Percentiles rank a stretch among this genome's conserved stretches.
These are phyloP conservation scores for Solenopsis fugax DNA, from an alignment of 1,140 invertebrate genomes.

Conservation along the genomic window DNA sequence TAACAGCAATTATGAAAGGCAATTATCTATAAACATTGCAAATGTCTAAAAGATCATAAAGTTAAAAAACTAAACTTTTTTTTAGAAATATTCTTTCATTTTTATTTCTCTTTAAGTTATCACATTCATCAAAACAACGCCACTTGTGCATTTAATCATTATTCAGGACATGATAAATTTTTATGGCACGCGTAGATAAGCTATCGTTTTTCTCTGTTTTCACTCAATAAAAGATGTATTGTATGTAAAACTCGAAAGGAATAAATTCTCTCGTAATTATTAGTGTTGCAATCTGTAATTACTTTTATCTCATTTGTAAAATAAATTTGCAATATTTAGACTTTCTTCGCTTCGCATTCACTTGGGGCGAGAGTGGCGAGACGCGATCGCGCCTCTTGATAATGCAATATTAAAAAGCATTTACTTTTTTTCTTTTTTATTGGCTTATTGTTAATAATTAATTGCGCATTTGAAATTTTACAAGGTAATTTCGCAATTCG, in stretches of 20 bases:
- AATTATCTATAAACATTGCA: slow-evolving; percentile 22
- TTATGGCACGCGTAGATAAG: not conserved
- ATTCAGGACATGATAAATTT: not conserved
- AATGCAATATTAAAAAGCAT: not conserved
- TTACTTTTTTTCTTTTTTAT: not conserved
- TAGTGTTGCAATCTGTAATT: slow-evolving; percentile 56
- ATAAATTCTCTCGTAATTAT: slow-evolving; percentile 28
- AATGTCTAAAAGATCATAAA: slow-evolving; percentile 18
- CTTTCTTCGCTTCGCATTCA: too few relatives aligned
- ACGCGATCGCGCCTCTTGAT: too few relatives aligned
- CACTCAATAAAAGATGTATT: not conserved
- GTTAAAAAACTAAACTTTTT: not conserved
- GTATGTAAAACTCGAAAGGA: not conserved
- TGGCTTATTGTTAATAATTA: too few relatives aligned
- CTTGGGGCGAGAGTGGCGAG: too few relatives aligned
- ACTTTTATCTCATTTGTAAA: slow-evolving; percentile 49
- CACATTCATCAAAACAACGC: slow-evolving; percentile 4
- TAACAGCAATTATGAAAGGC: slow-evolving; percentile 1
- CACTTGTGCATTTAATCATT: not conserved
- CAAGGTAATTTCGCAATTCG: not conserved
- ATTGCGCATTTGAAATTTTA: not conserved
- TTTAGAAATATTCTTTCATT: not conserved
- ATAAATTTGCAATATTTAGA: slow-evolving; percentile 62
- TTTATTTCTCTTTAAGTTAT: not conserved
- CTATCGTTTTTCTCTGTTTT: not conserved